These are phyloP conservation scores for Torymus auratus DNA, from an alignment of 2,888 invertebrate genomes.

Conservation along the genomic window DNA sequence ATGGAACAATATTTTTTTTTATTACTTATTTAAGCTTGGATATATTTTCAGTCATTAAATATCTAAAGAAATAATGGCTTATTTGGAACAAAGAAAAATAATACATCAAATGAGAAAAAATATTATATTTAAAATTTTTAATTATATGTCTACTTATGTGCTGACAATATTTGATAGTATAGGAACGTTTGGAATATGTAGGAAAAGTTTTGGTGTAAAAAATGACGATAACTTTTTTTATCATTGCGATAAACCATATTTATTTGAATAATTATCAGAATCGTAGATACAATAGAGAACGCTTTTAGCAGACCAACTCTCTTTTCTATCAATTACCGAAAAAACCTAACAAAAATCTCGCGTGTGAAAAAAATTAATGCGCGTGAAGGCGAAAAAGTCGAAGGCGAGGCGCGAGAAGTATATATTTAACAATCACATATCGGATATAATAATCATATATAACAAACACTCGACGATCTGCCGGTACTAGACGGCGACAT, in stretches of 20 bases:
- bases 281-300: slow-evolving; percentile 73
- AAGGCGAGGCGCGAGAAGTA: slow-evolving; percentile 50
- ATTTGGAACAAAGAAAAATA: too few relatives aligned
- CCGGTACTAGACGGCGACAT: not conserved
- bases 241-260: slow-evolving; percentile 71
- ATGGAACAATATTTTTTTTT: too few relatives aligned
- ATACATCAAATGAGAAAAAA: too few relatives aligned
- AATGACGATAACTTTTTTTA: not conserved
- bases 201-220: too few relatives aligned
- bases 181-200: not conserved
- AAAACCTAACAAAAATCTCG: slow-evolving; percentile 53
- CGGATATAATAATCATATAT: slow-evolving; percentile 33
- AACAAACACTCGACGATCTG: slow-evolving; percentile 40
- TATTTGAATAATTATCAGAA: slow-evolving; percentile 73
- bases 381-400: slow-evolving; percentile 40
- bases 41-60: too few relatives aligned
- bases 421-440: slow-evolving; percentile 45
- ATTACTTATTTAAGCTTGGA: too few relatives aligned
- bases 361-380: slow-evolving; percentile 39
- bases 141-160: not conserved
- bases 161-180: not conserved
- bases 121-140: too few relatives aligned
- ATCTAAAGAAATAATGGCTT: too few relatives aligned
- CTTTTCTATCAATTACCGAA: slow-evolving; percentile 51
- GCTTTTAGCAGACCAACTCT: slow-evolving; percentile 70